A percentile compares a stretch with the other conserved stretches of the same genome.
Evolutionary conservation across 2,888 invertebrate species (phyloP).

Genomic region (Rosalia funebris): DNA sequence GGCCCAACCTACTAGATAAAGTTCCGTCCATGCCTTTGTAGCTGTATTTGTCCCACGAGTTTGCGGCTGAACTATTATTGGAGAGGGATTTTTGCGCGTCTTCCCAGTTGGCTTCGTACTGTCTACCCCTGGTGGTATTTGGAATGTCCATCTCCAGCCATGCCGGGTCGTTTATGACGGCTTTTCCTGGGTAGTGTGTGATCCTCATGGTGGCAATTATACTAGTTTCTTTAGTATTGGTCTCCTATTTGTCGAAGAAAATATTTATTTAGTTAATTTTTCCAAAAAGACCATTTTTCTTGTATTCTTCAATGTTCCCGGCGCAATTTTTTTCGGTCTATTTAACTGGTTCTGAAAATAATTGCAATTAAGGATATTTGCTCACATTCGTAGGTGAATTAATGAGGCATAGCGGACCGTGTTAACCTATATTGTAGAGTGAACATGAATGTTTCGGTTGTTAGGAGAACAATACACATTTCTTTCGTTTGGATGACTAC

Average conservation of each 20-base stretch:
- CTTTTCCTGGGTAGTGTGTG: conserved; percentile 85
- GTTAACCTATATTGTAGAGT: conserved; percentile 28
- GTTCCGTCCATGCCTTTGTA: conserved; percentile 57
- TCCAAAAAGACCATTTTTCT: too few relatives aligned
- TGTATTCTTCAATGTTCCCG: not conserved
- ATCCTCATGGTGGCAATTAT: conserved; percentile 78
- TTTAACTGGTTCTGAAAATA: conserved; percentile 36
- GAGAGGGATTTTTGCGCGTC: conserved; percentile 73
- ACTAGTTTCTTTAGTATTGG: not conserved
- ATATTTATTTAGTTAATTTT: too few relatives aligned
- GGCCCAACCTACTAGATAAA: conserved; percentile 58
- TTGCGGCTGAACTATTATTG: conserved; percentile 58
- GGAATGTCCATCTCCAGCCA: conserved; percentile 76
- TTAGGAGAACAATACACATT: conserved; percentile 33
- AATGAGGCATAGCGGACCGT: conserved; percentile 34
- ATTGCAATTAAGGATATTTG: conserved; percentile 22
- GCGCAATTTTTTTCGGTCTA: conserved; percentile 9
- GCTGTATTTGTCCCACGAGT: conserved; percentile 58
- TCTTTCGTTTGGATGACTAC: conserved; percentile 25
- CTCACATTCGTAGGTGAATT: conserved; percentile 18
- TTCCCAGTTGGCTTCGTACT: conserved; percentile 88
- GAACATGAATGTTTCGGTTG: conserved; percentile 19
- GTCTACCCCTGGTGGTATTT: conserved; percentile 74
- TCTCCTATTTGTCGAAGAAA: too few relatives aligned
- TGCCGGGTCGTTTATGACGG: conserved; percentile 71